Evolutionary conservation across 2,888 invertebrate species (phyloP), one percentile per base, ranked within the genome.

Genomic region (Euphydryas editha): DNA sequence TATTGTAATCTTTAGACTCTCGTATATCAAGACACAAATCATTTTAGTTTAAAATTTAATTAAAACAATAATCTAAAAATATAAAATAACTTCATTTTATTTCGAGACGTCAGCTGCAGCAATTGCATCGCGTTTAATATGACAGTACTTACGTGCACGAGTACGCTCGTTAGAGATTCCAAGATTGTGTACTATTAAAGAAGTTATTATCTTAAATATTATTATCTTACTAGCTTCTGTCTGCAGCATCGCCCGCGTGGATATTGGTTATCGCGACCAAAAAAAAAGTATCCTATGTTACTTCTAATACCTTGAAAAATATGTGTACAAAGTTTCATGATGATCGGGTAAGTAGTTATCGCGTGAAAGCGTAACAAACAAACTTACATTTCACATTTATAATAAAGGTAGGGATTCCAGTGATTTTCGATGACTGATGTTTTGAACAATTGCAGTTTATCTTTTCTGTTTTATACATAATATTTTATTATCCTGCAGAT

Each of bases 141-240:
- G 59, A 46, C 59, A 59, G 59, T 47, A 55, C 59, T 65, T 65
- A 65, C 55, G 54, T 6, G 6, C 6, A 24, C 6, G 24, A 24
- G 24, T 20, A 46, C 61, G 58, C 54, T 61, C 68, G 54, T 68
- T 65, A 61, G 57, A 18, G 44, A 68, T 65, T 58, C 68, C 44
- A 44, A 46, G 54, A 65, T 54, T 57, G 58, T 68, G 46, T 54
- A 20, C 46, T 44, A 51, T 61, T 55, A 65, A 65, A 60, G 44
- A 36, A 44, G 58, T 54, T 58, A 61, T 64, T 68, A 68, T 68
- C 65, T 65, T 20, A 13, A 61, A 39, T 47, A 49, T 65, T 49
- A 58, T 68, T 58, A 54, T 54, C 18, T 54, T 17, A 17, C n/a
- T n/a, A n/a, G n/a, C n/a, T n/a, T n/a, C n/a, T n/a, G n/a, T n/a